These are phyloP conservation scores for Rhizoglyphus robini DNA, from an alignment of 1,140 invertebrate species.

Conservation along the genomic window DNA sequence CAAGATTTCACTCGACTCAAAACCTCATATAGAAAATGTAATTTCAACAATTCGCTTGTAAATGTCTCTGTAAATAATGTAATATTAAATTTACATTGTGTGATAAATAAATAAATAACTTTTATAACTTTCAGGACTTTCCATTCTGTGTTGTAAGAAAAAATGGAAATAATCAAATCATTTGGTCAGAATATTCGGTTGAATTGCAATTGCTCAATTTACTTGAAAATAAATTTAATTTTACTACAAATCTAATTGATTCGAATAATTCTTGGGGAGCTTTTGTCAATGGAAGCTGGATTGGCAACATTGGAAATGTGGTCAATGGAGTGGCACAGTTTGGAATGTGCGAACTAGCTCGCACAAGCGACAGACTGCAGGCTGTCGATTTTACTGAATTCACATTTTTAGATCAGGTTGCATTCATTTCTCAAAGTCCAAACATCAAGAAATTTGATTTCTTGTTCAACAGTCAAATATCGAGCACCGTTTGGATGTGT, in stretches of 20 bases:
- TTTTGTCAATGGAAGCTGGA: neutral
- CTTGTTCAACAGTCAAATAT: neutral
- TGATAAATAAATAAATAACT: too few relatives aligned
- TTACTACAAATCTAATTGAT: neutral
- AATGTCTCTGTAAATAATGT: neutral
- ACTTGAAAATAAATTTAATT: neutral
- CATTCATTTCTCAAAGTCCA: neutral
- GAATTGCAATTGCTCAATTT: neutral
- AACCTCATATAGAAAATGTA: neutral
- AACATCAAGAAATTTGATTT: neutral
- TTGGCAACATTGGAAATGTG: neutral
- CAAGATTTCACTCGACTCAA: neutral
- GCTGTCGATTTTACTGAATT: neutral
- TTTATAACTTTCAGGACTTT: too few relatives aligned
- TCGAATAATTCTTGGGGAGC: neutral
- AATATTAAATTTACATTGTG: too few relatives aligned
- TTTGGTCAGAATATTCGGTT: neutral
- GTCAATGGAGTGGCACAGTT: neutral
- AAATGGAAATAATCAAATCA: neutral
- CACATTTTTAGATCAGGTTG: neutral
- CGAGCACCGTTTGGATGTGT: neutral
- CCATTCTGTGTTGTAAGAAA: too few relatives aligned
- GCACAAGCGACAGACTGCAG: neutral
- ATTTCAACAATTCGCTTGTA: too few relatives aligned
- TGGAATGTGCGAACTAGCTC: neutral